Evolutionary conservation across 2,888 invertebrate genomes (phyloP), one percentile per base, ranked within the genome.

Genomic region (Eulithis prunata): DNA sequence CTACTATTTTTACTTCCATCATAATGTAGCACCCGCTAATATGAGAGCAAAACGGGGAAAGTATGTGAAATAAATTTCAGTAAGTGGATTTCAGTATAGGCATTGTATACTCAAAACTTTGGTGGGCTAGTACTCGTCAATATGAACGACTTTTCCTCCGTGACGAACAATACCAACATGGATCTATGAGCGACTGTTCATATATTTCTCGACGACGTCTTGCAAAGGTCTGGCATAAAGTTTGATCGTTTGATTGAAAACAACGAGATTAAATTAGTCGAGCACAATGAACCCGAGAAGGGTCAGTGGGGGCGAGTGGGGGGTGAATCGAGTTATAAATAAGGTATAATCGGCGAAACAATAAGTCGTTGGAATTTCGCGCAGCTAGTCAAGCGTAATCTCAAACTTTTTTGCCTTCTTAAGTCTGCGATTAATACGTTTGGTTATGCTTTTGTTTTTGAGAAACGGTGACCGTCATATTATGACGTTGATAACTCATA

Each of bases 271-370:
- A 71, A 72, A 70, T 72, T 72, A 71, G 73, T 75, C 69, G 51
- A 64, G 74, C 66, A 70, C 74, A 70, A 63, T 72, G 75, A 75
- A 72, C 72, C 64, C 68, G n/a, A 54, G 53, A 60, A 57, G 55
- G 60, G 66, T 65, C 64, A 65, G 64, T 46, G 58, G 68, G 64
- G 71, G 72, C 68, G 66, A 71, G 73, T 60, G 68, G 66, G 71
- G 72, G 70, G 69, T 71, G 73, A 70, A 75, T 69, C 71, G 71
- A 72, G 77, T 77, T 81, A 84, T 79, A 81, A 82, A 80, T 81
- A 82, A 77, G 73, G 73, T 66, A 74, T 74, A 75, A 75, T 71
- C 74, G 75, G 53, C 69, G 66, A 64, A 75, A 80, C 79, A 80
- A 80, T 79, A 73, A 75, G 77, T 76, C 78, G 77, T 77, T 78